Evolutionary conservation across 1,140 invertebrate genomes (phyloP).

Genomic region (Neodiprion lecontei): DNA sequence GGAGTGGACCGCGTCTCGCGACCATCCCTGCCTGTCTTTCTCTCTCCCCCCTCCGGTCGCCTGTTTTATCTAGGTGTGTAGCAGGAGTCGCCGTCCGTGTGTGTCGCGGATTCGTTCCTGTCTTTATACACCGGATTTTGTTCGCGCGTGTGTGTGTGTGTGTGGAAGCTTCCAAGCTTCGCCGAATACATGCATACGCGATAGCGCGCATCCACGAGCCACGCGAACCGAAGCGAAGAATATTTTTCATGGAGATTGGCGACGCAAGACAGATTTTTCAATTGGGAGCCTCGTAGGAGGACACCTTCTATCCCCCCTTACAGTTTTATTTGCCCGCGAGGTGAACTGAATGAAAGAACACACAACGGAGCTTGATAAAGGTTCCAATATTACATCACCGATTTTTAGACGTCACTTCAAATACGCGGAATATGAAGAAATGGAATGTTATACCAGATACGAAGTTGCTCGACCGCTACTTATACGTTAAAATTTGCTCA

Average conservation of each 20-base stretch:
- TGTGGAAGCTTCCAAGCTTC: background rate
- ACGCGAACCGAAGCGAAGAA: background rate
- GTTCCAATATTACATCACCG: too few species aligned
- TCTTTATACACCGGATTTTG: background rate
- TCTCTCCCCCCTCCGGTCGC: background rate
- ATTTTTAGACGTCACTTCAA: too few species aligned
- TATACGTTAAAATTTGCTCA: too few species aligned
- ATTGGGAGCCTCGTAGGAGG: conserved; percentile 8
- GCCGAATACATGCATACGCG: background rate
- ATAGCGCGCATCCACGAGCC: conserved; percentile 5
- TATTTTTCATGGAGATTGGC: conserved; percentile 27
- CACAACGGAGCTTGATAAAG: too few species aligned
- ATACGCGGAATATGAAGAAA: too few species aligned
- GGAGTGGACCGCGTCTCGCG: conserved; percentile 42
- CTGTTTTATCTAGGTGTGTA: too few species aligned
- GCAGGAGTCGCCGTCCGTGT: background rate
- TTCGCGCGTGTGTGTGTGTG: background rate
- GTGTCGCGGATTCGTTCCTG: background rate
- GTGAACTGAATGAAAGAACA: background rate
- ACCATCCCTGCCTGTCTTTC: conserved; percentile 16
- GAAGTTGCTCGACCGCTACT: too few species aligned
- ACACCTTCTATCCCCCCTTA: background rate
- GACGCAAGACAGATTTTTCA: conserved; percentile 25
- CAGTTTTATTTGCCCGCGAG: background rate
- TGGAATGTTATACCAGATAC: too few species aligned